A percentile compares a stretch with the other conserved stretches of the same genome.
Evolutionary conservation across 53 echinoderm and acorn worm genomes (phyloP).

Genomic region (Zoroaster sp.): DNA sequence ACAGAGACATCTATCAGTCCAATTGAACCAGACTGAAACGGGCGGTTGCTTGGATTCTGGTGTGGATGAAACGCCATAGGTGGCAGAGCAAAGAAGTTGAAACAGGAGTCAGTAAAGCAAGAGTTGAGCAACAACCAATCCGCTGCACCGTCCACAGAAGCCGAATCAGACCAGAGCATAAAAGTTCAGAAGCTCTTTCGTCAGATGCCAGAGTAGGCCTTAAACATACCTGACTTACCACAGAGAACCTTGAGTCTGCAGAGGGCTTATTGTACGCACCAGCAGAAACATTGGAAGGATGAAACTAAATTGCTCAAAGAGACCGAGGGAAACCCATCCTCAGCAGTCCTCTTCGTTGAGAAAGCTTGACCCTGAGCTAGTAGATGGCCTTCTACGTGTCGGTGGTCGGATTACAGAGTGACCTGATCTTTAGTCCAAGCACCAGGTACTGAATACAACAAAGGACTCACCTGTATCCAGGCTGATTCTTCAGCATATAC

Average conservation of each 20-base stretch:
- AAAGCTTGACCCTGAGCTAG: not conserved
- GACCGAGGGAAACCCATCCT: not conserved
- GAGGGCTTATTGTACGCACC: not conserved
- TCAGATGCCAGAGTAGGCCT: not conserved
- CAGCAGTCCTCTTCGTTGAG: not conserved
- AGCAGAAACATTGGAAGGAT: conserved; percentile 25
- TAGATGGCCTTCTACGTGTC: conserved; percentile 34
- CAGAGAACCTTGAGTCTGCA: not conserved
- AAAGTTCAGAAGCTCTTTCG: not conserved
- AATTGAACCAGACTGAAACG: conserved; percentile 30
- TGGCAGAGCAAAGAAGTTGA: not conserved
- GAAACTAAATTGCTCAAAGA: not conserved
- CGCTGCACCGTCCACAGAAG: not conserved
- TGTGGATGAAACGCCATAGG: not conserved
- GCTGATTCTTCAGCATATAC: conserved; percentile 37
- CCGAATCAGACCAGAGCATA: conserved; percentile 3
- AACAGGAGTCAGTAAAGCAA: not conserved
- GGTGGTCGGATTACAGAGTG: conserved; percentile 24
- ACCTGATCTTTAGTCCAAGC: conserved; percentile 15
- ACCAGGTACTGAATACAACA: conserved; percentile 33
- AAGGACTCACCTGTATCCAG: conserved; percentile 11
- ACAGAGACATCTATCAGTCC: not conserved
- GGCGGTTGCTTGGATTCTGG: conserved; percentile 42
- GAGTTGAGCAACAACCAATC: not conserved
- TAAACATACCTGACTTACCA: not conserved